Conservation (phyloP, 1,140 invertebrate genomes). For the Bombus impatiens region DNA sequence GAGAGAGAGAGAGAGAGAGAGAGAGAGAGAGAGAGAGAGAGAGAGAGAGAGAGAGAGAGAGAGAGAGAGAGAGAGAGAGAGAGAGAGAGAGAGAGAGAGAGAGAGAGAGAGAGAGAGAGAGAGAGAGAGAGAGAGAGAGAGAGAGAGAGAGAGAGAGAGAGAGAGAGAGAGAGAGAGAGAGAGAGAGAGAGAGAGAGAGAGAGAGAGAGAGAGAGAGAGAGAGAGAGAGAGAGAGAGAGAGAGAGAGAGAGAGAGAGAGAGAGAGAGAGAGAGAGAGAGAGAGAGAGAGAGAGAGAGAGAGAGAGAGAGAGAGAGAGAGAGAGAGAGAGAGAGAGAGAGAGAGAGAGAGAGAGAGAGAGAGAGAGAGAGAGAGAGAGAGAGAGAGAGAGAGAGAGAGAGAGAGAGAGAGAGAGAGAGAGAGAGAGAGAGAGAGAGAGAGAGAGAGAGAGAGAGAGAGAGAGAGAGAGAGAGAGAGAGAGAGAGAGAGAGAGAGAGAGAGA, state of each 20-base stretch:
- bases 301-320: slow-evolving; percentile 31
- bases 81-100: slow-evolving; percentile 26
- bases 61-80: background rate
- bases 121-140: slow-evolving; percentile 31
- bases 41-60: slow-evolving; percentile 12
- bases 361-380: slow-evolving; percentile 8
- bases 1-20: slow-evolving; percentile 8
- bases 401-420: slow-evolving; percentile 20
- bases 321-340: background rate
- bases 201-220: background rate
- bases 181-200: slow-evolving; percentile 8
- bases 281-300: background rate
- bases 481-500: background rate
- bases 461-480: background rate
- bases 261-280: slow-evolving; percentile 26
- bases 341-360: slow-evolving; percentile 22
- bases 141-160: background rate
- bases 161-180: slow-evolving; percentile 22
- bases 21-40: background rate
- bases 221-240: slow-evolving; percentile 12
- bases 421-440: background rate
- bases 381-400: background rate
- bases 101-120: background rate
- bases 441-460: background rate
- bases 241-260: background rate